Percentiles rank a stretch among this genome's conserved stretches.
Evolutionary conservation across 1,140 invertebrate species (phyloP).

Genomic region (Drosophila albomicans): DNA sequence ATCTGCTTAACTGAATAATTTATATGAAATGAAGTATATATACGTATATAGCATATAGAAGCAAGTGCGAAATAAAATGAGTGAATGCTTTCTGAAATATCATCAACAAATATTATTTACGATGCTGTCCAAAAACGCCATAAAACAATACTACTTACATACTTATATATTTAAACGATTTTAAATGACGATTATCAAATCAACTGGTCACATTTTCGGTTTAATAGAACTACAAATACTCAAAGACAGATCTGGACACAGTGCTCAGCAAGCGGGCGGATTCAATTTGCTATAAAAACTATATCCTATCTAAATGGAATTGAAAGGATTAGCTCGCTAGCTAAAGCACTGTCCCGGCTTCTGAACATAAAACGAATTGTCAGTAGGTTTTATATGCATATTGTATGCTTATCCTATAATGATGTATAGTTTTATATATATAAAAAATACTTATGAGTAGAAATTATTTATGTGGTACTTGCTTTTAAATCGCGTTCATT

Average conservation of each 20-base stretch:
- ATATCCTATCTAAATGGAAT: slow-evolving; percentile 53
- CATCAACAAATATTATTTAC: slow-evolving; percentile 46
- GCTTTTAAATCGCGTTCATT: slow-evolving; percentile 72
- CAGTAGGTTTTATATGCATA: slow-evolving; percentile 59
- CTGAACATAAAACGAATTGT: slow-evolving; percentile 34
- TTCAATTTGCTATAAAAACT: slow-evolving; percentile 46
- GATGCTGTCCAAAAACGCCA: slow-evolving; percentile 64
- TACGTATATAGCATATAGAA: slow-evolving; percentile 25
- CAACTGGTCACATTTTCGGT: slow-evolving; percentile 11
- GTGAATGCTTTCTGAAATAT: slow-evolving; percentile 41
- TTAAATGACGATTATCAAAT: slow-evolving; percentile 14
- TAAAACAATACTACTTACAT: slow-evolving; percentile 35
- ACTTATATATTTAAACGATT: not conserved
- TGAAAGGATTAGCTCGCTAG: slow-evolving; percentile 37
- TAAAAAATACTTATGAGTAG: slow-evolving; percentile 25
- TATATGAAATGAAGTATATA: slow-evolving; percentile 49
- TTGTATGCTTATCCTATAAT: slow-evolving; percentile 21
- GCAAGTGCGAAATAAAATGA: slow-evolving; percentile 57
- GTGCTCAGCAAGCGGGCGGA: not conserved
- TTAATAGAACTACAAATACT: slow-evolving; percentile 48
- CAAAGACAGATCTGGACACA: slow-evolving; percentile 40
- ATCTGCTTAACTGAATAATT: slow-evolving; percentile 40
- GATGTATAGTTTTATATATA: slow-evolving; percentile 63
- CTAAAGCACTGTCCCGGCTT: slow-evolving; percentile 6
- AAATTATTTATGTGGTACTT: slow-evolving; percentile 65